Evolutionary conservation across 1,140 invertebrate species (phyloP), one percentile per base, ranked within the genome.

Genomic region (Rhagoletis zephyria): DNA sequence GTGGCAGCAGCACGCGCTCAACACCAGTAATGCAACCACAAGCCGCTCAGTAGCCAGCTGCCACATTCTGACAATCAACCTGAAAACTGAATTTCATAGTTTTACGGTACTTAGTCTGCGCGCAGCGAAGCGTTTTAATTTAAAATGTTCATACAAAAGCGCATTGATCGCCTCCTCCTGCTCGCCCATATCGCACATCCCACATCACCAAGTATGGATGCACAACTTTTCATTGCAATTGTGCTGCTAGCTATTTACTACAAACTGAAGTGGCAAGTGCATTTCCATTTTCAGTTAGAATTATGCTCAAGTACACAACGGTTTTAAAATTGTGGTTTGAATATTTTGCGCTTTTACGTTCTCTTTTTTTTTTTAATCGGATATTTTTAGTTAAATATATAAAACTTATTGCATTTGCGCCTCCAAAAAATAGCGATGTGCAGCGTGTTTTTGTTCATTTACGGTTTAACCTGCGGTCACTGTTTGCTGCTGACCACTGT

Each of bases 41-140:
- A 63, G 61, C 61, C 61, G 1, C 30, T 30, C 30, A n/a, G 4
- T n/a, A 63, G 12, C 45, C 48, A 81, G 48, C 74, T 56, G 74
- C 48, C 48, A 81, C 74, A 81, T 19, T 42, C 45, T 56, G 48
- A 56, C 48, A 81, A 56, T 19, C 74, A 56, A 42, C 16, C 19
- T 81, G 48, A 81, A 81, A 59, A 30, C 74, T 56, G 48, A 81
- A 81, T 81, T 51, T 45, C 74, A 30, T 56, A 51, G 48, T 19
- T 81, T 81, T 81, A 51, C 74, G 48, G 48, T 81, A 81, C 48
- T 59, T 81, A 81, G 7, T 12, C 45, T 30, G 74, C 48, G 42
- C 74, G 48, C 74, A 81, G 5, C 48, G 48, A 81, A 81, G n/a
- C 74, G 74, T 81, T 81, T 81, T 63, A 63, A 63, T 12, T 9